Base-by-base conservation (phyloP, 2,113 vertebrate genomes). In the Phylloscopus trochiloides region DNA sequence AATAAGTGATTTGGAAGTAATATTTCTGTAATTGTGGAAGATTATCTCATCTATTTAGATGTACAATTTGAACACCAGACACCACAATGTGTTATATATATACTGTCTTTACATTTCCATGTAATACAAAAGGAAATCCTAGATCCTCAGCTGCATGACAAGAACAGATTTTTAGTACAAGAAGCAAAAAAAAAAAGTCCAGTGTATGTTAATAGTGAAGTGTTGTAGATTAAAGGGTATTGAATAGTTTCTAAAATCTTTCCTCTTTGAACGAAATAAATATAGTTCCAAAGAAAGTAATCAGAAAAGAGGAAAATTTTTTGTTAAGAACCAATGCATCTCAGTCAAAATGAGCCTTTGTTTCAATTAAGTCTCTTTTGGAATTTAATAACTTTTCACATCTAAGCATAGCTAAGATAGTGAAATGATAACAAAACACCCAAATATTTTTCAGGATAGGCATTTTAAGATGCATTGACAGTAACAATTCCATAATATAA, bases 321-420 rank as follows among this genome's bases (percentile, higher is more conserved):
- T 65, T 65, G 6, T 68, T 67, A 67, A 62, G 59, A 94, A 88
- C 20, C 11, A 93, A 52, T 65, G 22, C 21, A 87, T 76, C 48
- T 16, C 40, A 55, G 25, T 89, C 95, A 57, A 63, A 74, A 78
- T 93, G 24, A 94, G 15, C 28, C 31, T 91, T 75, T 81, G 34
- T 45, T 91, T 83, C 63, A 52, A 50, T 54, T 68, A 70, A 47
- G 4, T 19, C 2, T 85, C 32, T 70, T 93, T 87, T 66, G 32
- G 55, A 72, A 45, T 74, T 85, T 83, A 79, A 61, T 90, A 81
- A 36, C 15, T 29, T 95, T 94, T 86, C 8, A 50, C 10, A 82
- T 85, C 28, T 84, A 62, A 66, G 29, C 85, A 86, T 63, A 94
- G 90, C 71, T 86, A 86, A 36, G 17, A 77, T 92, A 32, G 21